These are phyloP conservation scores for Zaprionus tsacasi DNA, from an alignment of 1,140 invertebrate genomes.

Conservation along the genomic window DNA sequence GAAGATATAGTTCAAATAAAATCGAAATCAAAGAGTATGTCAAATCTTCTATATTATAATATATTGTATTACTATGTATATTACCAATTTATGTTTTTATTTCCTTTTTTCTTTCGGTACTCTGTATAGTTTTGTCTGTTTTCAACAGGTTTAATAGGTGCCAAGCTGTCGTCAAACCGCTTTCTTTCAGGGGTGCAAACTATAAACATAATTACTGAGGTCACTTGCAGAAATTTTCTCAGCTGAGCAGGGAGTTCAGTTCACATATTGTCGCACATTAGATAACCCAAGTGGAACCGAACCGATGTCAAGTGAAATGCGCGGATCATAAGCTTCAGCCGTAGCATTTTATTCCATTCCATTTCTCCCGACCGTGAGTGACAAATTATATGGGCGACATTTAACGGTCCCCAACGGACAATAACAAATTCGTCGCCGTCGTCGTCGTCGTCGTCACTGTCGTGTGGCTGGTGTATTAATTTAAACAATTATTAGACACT, in stretches of 20 bases:
- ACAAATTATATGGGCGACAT: conserved; percentile 57
- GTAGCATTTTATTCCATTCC: conserved; percentile 16
- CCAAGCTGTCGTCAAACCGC: not conserved
- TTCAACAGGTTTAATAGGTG: not conserved
- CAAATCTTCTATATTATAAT: not conserved
- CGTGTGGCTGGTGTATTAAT: conserved; percentile 51
- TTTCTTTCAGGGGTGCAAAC: not conserved
- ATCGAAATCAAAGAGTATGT: conserved; percentile 20
- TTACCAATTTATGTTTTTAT: too few relatives aligned
- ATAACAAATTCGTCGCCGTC: conserved; percentile 33
- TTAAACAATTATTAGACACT: conserved; percentile 73
- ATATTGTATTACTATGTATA: not conserved
- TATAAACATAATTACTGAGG: not conserved
- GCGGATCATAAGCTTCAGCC: not conserved
- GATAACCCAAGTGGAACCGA: conserved; percentile 7
- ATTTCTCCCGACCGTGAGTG: conserved; percentile 55
- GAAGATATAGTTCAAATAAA: conserved; percentile 14
- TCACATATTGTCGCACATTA: not conserved
- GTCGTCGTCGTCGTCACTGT: too few relatives aligned
- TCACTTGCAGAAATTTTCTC: conserved; percentile 1
- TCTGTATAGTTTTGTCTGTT: not conserved
- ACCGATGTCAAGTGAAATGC: conserved; percentile 19
- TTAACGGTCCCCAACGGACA: conserved; percentile 32
- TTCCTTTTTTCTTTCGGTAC: not conserved
- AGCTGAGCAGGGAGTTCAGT: not conserved